Conservation (phyloP, 2,113 vertebrate genomes). For the Cryptomyrus ogoouensis region DNA sequence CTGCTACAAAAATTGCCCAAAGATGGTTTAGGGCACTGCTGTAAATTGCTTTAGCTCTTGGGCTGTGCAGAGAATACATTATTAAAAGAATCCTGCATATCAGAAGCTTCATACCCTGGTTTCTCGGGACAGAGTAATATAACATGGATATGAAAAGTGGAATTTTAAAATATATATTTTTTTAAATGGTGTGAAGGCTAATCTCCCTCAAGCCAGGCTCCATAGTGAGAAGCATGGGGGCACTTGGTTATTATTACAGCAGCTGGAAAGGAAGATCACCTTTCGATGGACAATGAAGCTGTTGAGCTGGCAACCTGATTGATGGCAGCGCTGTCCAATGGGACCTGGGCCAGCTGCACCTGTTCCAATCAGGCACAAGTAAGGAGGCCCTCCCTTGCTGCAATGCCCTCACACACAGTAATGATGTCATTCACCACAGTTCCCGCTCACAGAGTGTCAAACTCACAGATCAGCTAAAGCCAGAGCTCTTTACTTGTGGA, state of each 20-base stretch:
- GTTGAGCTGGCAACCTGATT: background rate
- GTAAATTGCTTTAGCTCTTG: background rate
- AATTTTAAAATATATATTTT: background rate
- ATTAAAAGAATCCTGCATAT: background rate
- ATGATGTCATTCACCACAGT: background rate
- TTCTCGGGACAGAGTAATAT: background rate
- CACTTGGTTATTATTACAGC: background rate
- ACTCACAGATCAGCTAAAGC: background rate
- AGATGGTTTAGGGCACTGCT: background rate
- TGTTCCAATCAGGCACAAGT: background rate
- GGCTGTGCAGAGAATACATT: background rate
- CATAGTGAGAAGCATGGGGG: background rate
- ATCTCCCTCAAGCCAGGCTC: background rate
- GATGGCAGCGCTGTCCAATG: background rate
- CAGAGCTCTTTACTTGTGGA: background rate
- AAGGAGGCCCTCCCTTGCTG: background rate
- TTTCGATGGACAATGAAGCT: background rate
- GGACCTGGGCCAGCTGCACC: background rate
- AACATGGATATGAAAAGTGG: background rate
- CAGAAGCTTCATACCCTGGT: background rate
- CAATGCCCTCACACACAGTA: background rate
- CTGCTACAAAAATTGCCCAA: background rate
- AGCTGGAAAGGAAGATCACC: background rate
- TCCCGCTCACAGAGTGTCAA: background rate
- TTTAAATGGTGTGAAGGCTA: background rate